Evolutionary conservation across 1,140 invertebrate genomes (phyloP).

Genomic region (Carcinoscorpius rotundicauda): DNA sequence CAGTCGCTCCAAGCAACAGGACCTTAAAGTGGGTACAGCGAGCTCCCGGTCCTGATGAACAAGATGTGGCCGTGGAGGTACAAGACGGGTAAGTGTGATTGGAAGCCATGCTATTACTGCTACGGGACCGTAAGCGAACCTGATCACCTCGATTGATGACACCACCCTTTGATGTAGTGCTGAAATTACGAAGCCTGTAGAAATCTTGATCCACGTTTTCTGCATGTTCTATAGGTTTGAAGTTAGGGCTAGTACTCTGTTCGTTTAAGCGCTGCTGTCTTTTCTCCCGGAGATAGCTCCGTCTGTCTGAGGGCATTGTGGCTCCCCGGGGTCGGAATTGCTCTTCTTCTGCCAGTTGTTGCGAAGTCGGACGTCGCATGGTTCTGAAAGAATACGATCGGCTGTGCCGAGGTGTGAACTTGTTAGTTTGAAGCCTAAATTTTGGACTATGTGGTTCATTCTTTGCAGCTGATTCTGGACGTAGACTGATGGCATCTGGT

Average conservation of each 20-base stretch:
- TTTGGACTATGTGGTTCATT: no score
- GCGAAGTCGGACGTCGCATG: slow-evolving; percentile 58
- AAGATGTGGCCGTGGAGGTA: slow-evolving; percentile 13
- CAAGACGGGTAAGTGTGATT: slow-evolving; percentile 22
- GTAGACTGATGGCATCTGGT: no score
- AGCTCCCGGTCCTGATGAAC: slow-evolving; percentile 6
- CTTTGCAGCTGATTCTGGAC: no score
- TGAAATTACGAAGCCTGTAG: slow-evolving; percentile 70
- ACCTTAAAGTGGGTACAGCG: slow-evolving; percentile 21
- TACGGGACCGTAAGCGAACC: slow-evolving; percentile 40
- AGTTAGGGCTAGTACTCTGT: slow-evolving; percentile 7
- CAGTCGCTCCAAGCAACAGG: slow-evolving; percentile 26
- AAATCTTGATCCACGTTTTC: slow-evolving; percentile 24
- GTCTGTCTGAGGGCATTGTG: slow-evolving; percentile 34
- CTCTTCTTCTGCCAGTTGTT: slow-evolving; percentile 43
- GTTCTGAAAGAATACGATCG: slow-evolving; percentile 72
- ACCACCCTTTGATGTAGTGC: slow-evolving; percentile 66
- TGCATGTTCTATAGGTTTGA: no score
- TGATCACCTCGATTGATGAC: slow-evolving; percentile 59
- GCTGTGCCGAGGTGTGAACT: slow-evolving; percentile 54
- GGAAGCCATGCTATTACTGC: slow-evolving; percentile 38
- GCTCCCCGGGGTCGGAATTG: slow-evolving; percentile 55
- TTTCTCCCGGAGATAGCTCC: slow-evolving; percentile 5
- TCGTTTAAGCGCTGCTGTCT: neutral
- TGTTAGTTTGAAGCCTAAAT: no score